Conservation (phyloP, 2,888 invertebrate species). For the Leuctra nigra region DNA sequence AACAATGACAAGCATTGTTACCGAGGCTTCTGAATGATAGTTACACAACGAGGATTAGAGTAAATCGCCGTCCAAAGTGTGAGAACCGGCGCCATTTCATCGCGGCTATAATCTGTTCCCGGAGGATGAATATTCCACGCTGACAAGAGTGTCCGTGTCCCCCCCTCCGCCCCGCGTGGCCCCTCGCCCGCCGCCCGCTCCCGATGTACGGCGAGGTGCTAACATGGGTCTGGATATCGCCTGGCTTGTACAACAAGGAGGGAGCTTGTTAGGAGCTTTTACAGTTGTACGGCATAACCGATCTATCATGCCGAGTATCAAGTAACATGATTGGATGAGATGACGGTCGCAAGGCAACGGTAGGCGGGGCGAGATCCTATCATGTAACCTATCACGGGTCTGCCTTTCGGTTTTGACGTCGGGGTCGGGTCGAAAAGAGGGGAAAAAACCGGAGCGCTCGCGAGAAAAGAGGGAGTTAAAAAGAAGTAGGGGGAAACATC, state of each 20-base stretch:
- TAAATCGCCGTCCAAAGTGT: conserved; percentile 23
- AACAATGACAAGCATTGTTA: too few relatives aligned
- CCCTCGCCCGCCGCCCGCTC: background rate
- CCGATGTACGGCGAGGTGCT: conserved; percentile 20
- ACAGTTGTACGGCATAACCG: conserved; percentile 31
- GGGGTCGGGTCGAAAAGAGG: conserved; percentile 24
- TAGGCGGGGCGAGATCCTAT: conserved; percentile 31
- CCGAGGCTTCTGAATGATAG: too few relatives aligned
- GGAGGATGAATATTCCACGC: conserved; percentile 6
- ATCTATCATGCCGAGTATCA: conserved; percentile 30
- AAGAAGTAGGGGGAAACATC: conserved; percentile 21
- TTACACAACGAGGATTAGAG: conserved; percentile 1
- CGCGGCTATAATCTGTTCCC: conserved; percentile 15
- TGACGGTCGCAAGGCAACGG: conserved; percentile 25
- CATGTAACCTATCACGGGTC: conserved; percentile 32
- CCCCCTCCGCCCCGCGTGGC: conserved; percentile 1
- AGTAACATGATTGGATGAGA: conserved; percentile 31
- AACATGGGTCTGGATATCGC: conserved; percentile 24
- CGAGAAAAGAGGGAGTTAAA: conserved; percentile 19
- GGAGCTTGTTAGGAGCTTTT: conserved; percentile 23
- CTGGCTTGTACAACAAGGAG: conserved; percentile 27
- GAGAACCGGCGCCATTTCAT: conserved; percentile 1
- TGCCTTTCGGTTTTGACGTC: conserved; percentile 28
- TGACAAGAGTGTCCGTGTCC: conserved; percentile 2
- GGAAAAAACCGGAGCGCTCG: conserved; percentile 24